phyloP scores from a whole-genome alignment of 2,113 vertebrate species.

The Raphicerus campestris region DNA sequence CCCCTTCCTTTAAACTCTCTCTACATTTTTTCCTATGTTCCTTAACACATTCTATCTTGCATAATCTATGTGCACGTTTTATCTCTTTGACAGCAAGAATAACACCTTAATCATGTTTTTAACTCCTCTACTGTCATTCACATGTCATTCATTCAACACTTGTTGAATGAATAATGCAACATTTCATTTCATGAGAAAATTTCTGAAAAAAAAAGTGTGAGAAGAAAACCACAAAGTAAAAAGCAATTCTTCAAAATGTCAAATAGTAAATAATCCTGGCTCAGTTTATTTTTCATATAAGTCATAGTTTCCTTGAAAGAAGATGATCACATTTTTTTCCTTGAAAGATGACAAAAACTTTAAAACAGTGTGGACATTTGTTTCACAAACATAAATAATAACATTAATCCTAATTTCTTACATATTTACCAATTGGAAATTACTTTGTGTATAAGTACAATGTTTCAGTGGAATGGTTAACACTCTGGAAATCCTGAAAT shows the following conservation, averaged over 20 bases:
- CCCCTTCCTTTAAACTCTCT: not conserved
- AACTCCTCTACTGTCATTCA: slow-evolving; percentile 51
- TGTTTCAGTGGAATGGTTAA: not conserved
- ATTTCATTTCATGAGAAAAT: slow-evolving; percentile 48
- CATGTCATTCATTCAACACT: slow-evolving; percentile 61
- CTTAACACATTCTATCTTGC: not conserved
- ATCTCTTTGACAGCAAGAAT: slow-evolving; percentile 27
- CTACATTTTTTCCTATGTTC: not conserved
- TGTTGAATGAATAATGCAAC: slow-evolving; percentile 62
- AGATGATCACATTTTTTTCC: not conserved
- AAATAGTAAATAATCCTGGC: not conserved
- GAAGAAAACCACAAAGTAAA: slow-evolving; percentile 31
- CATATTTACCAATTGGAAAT: not conserved
- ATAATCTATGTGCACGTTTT: slow-evolving; percentile 37
- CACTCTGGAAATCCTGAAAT: not conserved
- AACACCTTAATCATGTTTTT: slow-evolving; percentile 45
- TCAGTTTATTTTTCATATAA: not conserved
- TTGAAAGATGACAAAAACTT: slow-evolving; percentile 11
- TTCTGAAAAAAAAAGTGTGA: slow-evolving; percentile 33
- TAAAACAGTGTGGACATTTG: not conserved
- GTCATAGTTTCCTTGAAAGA: not conserved
- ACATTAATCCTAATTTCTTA: not conserved
- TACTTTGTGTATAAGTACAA: not conserved
- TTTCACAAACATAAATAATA: not conserved
- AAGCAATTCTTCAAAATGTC: not conserved